Base-by-base conservation (phyloP, 2,888 invertebrate species). In the Pyralis farinalis region DNA sequence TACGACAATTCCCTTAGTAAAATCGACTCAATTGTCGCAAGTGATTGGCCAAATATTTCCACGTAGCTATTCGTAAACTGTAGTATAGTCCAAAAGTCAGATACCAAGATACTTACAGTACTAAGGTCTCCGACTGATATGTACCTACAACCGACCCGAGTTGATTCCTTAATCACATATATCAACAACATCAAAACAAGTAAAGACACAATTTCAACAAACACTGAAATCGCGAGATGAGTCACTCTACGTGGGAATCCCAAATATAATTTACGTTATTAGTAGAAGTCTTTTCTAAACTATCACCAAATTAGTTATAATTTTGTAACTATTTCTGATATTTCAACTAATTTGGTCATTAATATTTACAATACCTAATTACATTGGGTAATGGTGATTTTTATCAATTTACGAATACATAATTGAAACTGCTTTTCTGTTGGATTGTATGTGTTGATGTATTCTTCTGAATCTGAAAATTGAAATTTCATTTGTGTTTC, bases 111-210 rank as follows among this genome's bases (percentile, higher is more conserved):
- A 88, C 88, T 87, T 86, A 88, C 68, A 87, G 87, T 85, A 88
- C 88, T 88, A 85, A 75, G 65, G 72, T 66, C 69, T 71, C 69
- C 76, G 67, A 76, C 75, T 86, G 88, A 88, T 88, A 88, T 88
- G 87, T 85, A 65, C 75, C 65, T 85, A 65, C 75, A 64, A 69
- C 72, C 68, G 67, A 71, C 74, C 80, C 82, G 73, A 72, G 69
- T 70, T 71, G 85, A 86, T 87, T 87, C 87, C 86, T 84, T 82
- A 83, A 67, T 70, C 84, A 86, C 83, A 85, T 76, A 53, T 76
- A 83, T 84, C 76, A 88, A 88, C 87, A 88, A 88, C 88, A 88
- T 83, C 86, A 78, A 87, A 85, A 87, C 84, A 87, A 81, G 78
- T 80, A 79, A 80, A 80, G 75, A 83, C 77, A 74, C 70, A 53